These are phyloP conservation scores for Tridacna gigas DNA, from an alignment of 2,888 invertebrate genomes.

Conservation along the genomic window DNA sequence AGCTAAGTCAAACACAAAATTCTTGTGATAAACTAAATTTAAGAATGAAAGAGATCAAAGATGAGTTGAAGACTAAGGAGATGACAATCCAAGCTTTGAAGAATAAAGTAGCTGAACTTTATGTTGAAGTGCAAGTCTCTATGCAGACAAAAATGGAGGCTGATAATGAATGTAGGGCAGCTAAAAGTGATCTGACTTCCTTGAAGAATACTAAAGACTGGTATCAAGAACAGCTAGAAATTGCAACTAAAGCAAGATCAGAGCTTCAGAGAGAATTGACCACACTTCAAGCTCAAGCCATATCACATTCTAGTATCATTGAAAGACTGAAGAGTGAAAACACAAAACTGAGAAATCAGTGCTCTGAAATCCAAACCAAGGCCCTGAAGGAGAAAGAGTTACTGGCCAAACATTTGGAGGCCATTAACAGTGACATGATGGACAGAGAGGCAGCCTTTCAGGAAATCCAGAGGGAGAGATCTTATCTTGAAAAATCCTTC, in stretches of 20 bases:
- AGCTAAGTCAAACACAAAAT: conserved; percentile 82
- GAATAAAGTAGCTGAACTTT: conserved; percentile 85
- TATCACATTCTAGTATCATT: conserved; percentile 81
- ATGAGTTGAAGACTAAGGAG: conserved; percentile 84
- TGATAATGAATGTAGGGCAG: conserved; percentile 83
- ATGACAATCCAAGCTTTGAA: conserved; percentile 84
- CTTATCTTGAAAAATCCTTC: conserved; percentile 81
- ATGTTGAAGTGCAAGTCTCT: conserved; percentile 85
- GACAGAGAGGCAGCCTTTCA: conserved; percentile 85
- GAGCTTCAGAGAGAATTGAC: conserved; percentile 84
- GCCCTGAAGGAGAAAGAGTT: conserved; percentile 85
- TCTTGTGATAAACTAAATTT: conserved; percentile 81
- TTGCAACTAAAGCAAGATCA: conserved; percentile 83
- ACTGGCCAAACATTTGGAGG: conserved; percentile 85
- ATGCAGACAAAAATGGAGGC: conserved; percentile 84
- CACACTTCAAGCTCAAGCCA: conserved; percentile 79
- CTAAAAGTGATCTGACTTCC: conserved; percentile 83
- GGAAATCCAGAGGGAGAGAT: conserved; percentile 84
- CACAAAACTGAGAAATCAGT: conserved; percentile 80
- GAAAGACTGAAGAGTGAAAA: conserved; percentile 84
- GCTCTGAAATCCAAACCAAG: conserved; percentile 84
- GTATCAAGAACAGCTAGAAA: conserved; percentile 85
- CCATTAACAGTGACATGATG: conserved; percentile 86
- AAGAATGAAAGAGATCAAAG: conserved; percentile 82
- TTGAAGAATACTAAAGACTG: conserved; percentile 85